Conservation (phyloP, 2,797 vertebrate species). For the Furcifer pardalis region DNA sequence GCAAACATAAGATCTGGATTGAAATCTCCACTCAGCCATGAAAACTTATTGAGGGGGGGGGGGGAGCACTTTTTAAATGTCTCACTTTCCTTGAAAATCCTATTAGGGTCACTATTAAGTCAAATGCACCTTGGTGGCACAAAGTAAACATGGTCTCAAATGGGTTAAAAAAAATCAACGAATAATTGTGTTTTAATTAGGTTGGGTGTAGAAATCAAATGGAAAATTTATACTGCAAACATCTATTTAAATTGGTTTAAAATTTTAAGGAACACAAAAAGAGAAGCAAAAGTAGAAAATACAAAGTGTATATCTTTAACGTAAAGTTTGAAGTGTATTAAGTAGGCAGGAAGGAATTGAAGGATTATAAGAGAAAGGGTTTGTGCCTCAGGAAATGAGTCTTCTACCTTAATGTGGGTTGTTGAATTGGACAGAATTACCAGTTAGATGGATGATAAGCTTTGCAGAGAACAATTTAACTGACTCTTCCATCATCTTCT, state of each 20-base stretch:
- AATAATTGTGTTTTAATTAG: background rate
- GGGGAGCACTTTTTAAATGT: too few relatives aligned
- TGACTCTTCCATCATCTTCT: background rate
- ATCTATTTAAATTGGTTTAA: conserved; percentile 11
- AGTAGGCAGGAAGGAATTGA: background rate
- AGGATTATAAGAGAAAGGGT: background rate
- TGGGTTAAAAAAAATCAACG: too few relatives aligned
- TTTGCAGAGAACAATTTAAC: background rate
- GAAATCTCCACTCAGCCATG: too few relatives aligned
- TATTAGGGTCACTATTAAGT: too few relatives aligned
- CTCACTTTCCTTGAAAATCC: too few relatives aligned
- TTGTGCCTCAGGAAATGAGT: background rate
- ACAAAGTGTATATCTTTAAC: background rate
- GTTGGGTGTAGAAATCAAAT: background rate
- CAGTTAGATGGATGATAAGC: background rate
- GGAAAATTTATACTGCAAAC: background rate
- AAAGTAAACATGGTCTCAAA: too few relatives aligned
- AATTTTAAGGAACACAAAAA: background rate
- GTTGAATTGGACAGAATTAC: background rate
- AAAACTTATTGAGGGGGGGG: too few relatives aligned
- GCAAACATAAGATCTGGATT: too few relatives aligned
- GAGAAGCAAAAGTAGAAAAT: background rate
- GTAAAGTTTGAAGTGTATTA: background rate
- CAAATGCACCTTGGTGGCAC: too few relatives aligned
- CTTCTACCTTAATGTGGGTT: background rate